These are phyloP conservation scores for Scophthalmus maximus DNA, from an alignment of 2,113 vertebrate genomes.

Conservation along the genomic window DNA sequence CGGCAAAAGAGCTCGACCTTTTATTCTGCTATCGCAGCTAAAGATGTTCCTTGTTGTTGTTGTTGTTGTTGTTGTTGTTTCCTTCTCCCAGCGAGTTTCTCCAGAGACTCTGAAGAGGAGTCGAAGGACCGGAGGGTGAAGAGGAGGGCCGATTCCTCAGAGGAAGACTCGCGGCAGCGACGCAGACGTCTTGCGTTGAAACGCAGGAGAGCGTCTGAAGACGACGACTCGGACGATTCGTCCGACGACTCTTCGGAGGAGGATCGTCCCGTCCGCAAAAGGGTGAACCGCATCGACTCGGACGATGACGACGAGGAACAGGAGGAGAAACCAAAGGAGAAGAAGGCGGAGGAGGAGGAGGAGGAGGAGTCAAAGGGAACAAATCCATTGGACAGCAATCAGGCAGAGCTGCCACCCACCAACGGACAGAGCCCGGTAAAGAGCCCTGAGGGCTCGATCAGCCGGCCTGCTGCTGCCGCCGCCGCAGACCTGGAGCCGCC, in stretches of 20 bases:
- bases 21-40: too few relatives aligned
- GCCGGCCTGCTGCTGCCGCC: conserved; percentile 9
- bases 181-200: conserved; percentile 73
- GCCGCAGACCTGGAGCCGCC: conserved; percentile 70
- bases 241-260: conserved; percentile 77
- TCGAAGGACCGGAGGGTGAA: conserved; percentile 74
- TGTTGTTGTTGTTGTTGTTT: too few relatives aligned
- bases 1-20: neutral
- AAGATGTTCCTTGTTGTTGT: neutral
- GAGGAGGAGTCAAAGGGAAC: conserved; percentile 87
- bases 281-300: conserved; percentile 93
- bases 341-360: conserved; percentile 80
- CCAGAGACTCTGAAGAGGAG: conserved; percentile 86
- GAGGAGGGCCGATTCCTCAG: conserved; percentile 79
- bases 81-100: conserved; percentile 71
- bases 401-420: conserved; percentile 88
- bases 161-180: conserved; percentile 73
- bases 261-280: conserved; percentile 89
- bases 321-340: conserved; percentile 74
- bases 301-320: conserved; percentile 79
- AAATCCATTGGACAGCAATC: conserved; percentile 87
- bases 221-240: conserved; percentile 75
- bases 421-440: conserved; percentile 92
- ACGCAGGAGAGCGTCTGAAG: conserved; percentile 79
- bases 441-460: conserved; percentile 80